Evolutionary conservation across 2,888 invertebrate genomes (phyloP).

Genomic region (Stenodema calcarata): DNA sequence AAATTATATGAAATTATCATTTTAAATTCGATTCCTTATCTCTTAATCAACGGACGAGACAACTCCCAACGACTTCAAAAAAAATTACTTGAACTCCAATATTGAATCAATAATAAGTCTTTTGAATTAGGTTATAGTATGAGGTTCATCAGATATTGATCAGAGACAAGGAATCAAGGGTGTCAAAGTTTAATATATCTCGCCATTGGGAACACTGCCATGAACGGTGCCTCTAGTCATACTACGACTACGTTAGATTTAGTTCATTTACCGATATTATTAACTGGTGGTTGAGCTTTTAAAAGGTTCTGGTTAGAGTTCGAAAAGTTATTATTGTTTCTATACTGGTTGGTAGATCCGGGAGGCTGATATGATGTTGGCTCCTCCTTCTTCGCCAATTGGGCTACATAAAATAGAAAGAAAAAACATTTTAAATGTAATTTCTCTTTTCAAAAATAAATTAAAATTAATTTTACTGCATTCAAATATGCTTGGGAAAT

Average conservation of each 20-base stretch:
- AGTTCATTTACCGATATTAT: conserved; percentile 41
- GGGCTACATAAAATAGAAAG: conserved; percentile 21
- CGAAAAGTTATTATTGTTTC: conserved; percentile 43
- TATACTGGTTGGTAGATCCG: conserved; percentile 38
- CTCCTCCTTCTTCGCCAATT: conserved; percentile 41
- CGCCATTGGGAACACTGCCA: neutral
- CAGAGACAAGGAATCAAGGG: neutral
- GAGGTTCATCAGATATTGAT: neutral
- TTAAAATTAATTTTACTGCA: neutral
- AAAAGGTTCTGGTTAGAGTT: conserved; percentile 37
- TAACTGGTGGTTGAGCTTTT: conserved; percentile 37
- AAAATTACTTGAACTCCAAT: too few relatives aligned
- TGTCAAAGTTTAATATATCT: neutral
- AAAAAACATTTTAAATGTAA: neutral
- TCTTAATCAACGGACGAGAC: neutral
- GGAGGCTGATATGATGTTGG: conserved; percentile 40
- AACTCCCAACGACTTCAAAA: too few relatives aligned
- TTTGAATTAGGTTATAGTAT: too few relatives aligned
- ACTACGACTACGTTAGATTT: conserved; percentile 1
- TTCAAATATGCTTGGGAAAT: neutral
- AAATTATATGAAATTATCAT: neutral
- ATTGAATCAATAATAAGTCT: too few relatives aligned
- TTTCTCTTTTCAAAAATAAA: neutral
- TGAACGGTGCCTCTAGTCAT: conserved; percentile 3
- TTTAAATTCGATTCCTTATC: neutral